phyloP scores from a whole-genome alignment of 92 coral and sea anemone genomes.

The Desmophyllum pertusum region DNA sequence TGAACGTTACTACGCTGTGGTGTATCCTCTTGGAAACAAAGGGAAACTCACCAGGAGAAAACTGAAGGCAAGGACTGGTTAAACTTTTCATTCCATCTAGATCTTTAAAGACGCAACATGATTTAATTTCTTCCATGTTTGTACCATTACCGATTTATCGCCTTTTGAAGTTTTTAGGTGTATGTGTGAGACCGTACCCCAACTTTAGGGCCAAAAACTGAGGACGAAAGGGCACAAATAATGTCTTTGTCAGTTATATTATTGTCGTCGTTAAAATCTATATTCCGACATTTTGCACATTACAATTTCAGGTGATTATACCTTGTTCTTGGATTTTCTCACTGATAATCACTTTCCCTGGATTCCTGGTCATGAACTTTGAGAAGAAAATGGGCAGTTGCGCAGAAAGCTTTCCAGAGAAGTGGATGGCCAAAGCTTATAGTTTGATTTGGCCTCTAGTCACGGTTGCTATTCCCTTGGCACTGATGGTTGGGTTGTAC shows the following conservation, averaged over 20 bases:
- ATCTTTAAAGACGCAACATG: no score
- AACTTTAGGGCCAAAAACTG: no score
- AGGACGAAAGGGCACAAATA: no score
- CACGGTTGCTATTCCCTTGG: not conserved
- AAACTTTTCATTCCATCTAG: no score
- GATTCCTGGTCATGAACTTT: not conserved
- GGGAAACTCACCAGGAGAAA: conserved; percentile 9
- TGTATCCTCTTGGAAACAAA: conserved; percentile 8
- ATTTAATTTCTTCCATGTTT: not conserved
- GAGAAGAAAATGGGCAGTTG: not conserved
- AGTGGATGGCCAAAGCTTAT: not conserved
- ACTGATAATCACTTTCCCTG: not conserved
- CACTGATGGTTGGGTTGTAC: not conserved
- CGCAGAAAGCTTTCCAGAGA: not conserved
- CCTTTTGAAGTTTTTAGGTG: no score
- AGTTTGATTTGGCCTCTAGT: not conserved
- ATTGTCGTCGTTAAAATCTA: not conserved
- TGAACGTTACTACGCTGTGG: conserved; percentile 5
- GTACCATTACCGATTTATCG: no score
- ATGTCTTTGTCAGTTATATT: no score
- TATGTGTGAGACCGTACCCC: no score
- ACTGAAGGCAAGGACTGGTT: not conserved
- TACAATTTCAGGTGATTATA: not conserved
- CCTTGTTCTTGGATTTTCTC: not conserved
- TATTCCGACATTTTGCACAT: not conserved